Evolutionary conservation across 2,888 invertebrate species (phyloP).

Genomic region (Himalopsyche anomala): DNA sequence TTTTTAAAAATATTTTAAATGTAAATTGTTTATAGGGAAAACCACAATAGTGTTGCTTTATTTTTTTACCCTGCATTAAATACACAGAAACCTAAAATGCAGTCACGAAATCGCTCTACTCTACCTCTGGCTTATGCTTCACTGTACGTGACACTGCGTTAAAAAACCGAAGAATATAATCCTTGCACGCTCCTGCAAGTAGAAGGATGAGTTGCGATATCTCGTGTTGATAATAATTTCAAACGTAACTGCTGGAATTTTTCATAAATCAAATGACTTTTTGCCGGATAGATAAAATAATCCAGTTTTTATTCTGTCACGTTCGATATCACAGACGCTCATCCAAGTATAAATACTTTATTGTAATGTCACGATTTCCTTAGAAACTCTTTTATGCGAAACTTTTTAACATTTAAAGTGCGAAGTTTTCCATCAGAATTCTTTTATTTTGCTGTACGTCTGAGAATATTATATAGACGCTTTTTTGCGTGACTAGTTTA

Average conservation of each 20-base stretch:
- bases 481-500: no score
- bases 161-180: constrained; percentile 35
- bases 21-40: no score
- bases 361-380: background rate
- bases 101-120: constrained; percentile 53
- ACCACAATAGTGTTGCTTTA: no score
- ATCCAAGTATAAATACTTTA: background rate
- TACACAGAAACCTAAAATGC: constrained; percentile 50
- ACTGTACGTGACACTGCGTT: constrained; percentile 43
- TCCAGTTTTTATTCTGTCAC: constrained; percentile 35
- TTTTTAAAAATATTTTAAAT: no score
- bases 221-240: constrained; percentile 43
- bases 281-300: constrained; percentile 36
- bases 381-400: constrained; percentile 4
- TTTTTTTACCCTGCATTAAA: background rate
- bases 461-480: no score
- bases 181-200: constrained; percentile 39
- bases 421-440: background rate
- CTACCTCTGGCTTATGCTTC: background rate
- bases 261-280: constrained; percentile 41
- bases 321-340: background rate
- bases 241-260: background rate
- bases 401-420: background rate
- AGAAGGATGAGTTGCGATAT: constrained; percentile 35
- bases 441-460: background rate